phyloP scores from a whole-genome alignment of 2,797 vertebrate species.

The Triplophysa bombifrons region DNA sequence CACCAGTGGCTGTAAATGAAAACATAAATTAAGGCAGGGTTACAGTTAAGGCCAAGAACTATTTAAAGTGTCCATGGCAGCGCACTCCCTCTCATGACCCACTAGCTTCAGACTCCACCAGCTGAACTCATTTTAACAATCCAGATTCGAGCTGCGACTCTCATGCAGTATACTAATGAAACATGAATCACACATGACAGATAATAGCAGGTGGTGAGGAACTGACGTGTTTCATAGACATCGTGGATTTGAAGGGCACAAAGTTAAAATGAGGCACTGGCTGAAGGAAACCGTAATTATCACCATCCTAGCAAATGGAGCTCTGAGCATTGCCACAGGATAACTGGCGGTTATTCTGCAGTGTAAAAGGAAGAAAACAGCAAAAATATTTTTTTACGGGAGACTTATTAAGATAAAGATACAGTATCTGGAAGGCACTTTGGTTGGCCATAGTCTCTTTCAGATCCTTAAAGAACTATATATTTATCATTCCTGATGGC shows the following conservation, averaged over 20 bases:
- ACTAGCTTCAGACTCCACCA: conserved; percentile 28
- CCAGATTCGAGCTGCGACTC: neutral
- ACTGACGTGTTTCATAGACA: conserved; percentile 3
- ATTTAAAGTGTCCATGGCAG: conserved; percentile 10
- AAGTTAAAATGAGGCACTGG: conserved; percentile 68
- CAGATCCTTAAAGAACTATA: neutral
- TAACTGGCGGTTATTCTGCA: conserved; percentile 78
- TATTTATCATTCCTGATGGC: neutral
- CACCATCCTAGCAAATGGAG: conserved; percentile 72
- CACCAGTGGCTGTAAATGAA: neutral
- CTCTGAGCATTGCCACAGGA: conserved; percentile 70
- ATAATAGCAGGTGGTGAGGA: conserved; percentile 67
- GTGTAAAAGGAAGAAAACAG: conserved; percentile 73
- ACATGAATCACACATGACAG: conserved; percentile 58
- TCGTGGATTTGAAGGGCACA: conserved; percentile 43
- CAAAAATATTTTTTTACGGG: conserved; percentile 80
- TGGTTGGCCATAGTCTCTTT: conserved; percentile 51
- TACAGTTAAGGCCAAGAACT: conserved; percentile 6
- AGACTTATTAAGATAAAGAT: conserved; percentile 71
- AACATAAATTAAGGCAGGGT: conserved; percentile 8
- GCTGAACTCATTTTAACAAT: conserved; percentile 33
- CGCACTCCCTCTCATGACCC: conserved; percentile 2
- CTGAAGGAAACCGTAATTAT: conserved; percentile 72
- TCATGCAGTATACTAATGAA: conserved; percentile 47
- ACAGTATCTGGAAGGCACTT: conserved; percentile 61